Base-by-base conservation (phyloP, 92 coral and sea anemone species). In the Zoanthus gigantus region DNA sequence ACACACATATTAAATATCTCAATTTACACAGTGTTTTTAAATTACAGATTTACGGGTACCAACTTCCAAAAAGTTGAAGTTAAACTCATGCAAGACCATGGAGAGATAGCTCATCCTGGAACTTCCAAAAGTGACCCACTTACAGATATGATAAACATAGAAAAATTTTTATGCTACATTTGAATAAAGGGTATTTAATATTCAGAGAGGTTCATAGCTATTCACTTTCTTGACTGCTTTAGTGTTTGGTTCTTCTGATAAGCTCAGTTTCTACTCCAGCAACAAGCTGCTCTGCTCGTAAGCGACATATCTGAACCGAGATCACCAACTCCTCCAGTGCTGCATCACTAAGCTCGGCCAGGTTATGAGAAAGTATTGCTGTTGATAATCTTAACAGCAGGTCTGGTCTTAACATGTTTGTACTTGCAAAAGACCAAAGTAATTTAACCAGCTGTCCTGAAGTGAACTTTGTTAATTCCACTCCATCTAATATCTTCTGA, bases 191-290 rank as follows among this genome's bases (percentile, higher is more conserved):
- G 42, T 37, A 37, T 4, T 4, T 2, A 37, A 37, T 37, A 4
- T 37, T 37, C 42, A 37, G 42, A 4, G 4, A 37, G 42, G 42
- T 37, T 37, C 42, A 37, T 37, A 37, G 42, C 42, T 37, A 37
- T 37, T 37, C 42, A 37, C 42, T 37, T 37, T 2, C 2, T 2
- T 37, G 42, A 37, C 42, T 37, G 4, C 6, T 23, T 13, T 11
- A 6, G 9, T 81, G 15, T 44, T 83, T 92, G n/a, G 94, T 88
- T 87, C 96, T 89, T 61, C 90, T 91, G 65, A 95, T 88, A 72
- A 95, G 92, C 68, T 95, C 98, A 0, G 90, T 91, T 88, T 95
- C 98, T 1, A 88, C 90, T 46, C 86, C 91, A 31, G 92, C 87
- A 8, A 93, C 98, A 73, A 95, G 94, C 65, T 95, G 78, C 13